Conservation (phyloP, 1,140 invertebrate genomes). For the Zaprionus capensis region DNA sequence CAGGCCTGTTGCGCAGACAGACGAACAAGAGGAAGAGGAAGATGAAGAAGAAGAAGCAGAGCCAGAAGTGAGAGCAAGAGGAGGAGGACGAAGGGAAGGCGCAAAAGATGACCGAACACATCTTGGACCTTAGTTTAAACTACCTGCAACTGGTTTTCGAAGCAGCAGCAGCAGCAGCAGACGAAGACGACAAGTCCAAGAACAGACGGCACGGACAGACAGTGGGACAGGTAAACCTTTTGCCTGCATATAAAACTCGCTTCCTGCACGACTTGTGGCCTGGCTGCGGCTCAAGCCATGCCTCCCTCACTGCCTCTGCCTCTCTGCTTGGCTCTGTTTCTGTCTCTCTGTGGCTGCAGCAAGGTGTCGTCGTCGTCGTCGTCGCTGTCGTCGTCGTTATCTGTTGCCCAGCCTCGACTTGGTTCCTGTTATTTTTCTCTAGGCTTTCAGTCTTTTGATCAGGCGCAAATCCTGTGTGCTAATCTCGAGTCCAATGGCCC, state of each 20-base stretch:
- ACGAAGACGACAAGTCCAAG: slow-evolving; percentile 54
- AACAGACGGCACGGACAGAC: slow-evolving; percentile 38
- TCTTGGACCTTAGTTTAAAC: slow-evolving; percentile 80
- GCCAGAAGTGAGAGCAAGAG: slow-evolving; percentile 40
- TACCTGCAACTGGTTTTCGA: slow-evolving; percentile 80
- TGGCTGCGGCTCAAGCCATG: slow-evolving; percentile 7
- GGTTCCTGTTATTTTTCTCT: slow-evolving; percentile 55
- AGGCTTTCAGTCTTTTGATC: slow-evolving; percentile 57
- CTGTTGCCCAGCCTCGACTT: slow-evolving; percentile 33
- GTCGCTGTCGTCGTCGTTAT: slow-evolving; percentile 36
- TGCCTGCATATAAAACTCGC: slow-evolving; percentile 74
- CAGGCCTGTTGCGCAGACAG: slow-evolving; percentile 56
- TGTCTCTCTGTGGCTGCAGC: slow-evolving; percentile 48
- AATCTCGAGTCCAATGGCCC: slow-evolving; percentile 62
- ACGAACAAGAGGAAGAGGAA: slow-evolving; percentile 9
- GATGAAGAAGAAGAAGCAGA: slow-evolving; percentile 12
- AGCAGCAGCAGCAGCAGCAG: slow-evolving; percentile 48
- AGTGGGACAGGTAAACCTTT: slow-evolving; percentile 58
- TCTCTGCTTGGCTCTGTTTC: slow-evolving; percentile 33
- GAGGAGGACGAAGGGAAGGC: slow-evolving; percentile 20
- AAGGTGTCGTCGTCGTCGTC: slow-evolving; percentile 50
- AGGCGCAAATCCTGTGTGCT: slow-evolving; percentile 69
- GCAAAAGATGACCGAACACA: slow-evolving; percentile 72
- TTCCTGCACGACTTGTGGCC: slow-evolving; percentile 75
- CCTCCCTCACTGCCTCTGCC: slow-evolving; percentile 34